Evolutionary conservation across 2,797 vertebrate species (phyloP).

Genomic region (Catamblyrhynchus diadema): DNA sequence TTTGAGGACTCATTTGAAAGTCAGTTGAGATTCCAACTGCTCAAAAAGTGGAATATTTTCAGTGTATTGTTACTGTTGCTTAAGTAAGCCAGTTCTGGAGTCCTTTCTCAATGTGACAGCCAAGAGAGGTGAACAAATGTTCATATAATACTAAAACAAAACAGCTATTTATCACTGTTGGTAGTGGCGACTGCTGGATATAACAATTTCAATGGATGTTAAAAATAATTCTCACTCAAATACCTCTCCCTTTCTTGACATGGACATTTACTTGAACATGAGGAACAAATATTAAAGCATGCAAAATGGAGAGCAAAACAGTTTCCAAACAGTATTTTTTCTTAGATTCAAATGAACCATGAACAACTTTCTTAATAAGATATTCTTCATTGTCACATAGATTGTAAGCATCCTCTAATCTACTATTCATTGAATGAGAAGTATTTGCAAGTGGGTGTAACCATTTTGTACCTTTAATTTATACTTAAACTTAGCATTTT

Average conservation of each 20-base stretch:
- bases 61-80: not conserved
- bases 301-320: not conserved
- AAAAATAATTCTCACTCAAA: conserved; percentile 8
- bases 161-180: not conserved
- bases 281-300: not conserved
- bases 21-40: not conserved
- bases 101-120: not conserved
- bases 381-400: not conserved
- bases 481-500: not conserved
- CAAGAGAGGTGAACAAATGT: not conserved
- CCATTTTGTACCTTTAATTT: not conserved
- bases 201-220: not conserved
- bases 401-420: not conserved
- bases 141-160: not conserved
- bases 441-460: not conserved
- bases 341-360: not conserved
- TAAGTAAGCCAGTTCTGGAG: not conserved
- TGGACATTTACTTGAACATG: not conserved
- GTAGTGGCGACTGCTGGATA: not conserved
- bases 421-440: not conserved
- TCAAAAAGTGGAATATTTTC: not conserved
- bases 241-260: not conserved
- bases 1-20: not conserved
- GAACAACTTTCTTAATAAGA: not conserved
- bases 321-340: not conserved